These are phyloP conservation scores for Thecophora atra DNA, from an alignment of 2,888 invertebrate species.

Conservation along the genomic window DNA sequence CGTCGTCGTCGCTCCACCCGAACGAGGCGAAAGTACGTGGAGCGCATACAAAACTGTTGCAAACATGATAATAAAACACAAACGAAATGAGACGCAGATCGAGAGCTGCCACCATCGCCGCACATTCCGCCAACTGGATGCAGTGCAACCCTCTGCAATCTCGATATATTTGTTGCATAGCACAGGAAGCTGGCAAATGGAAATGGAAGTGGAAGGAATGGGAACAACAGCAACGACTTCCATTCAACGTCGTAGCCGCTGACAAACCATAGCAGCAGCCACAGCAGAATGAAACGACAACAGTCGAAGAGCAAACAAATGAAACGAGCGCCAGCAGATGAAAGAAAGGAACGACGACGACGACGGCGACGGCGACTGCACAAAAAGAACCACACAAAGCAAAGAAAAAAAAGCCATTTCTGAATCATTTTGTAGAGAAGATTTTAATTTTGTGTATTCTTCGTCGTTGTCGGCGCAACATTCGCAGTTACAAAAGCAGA, in stretches of 20 bases:
- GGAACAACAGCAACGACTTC: conserved; percentile 3
- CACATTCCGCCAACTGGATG: conserved; percentile 8
- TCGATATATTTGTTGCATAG: not conserved
- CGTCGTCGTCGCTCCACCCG: not conserved
- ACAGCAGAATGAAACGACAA: conserved; percentile 1
- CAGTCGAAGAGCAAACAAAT: conserved; percentile 28
- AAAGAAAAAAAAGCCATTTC: conserved; percentile 22
- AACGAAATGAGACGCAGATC: not conserved
- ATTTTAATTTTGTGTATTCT: conserved; percentile 32
- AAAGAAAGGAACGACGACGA: conserved; percentile 9
- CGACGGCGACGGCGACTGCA: not conserved
- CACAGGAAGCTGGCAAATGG: conserved; percentile 16
- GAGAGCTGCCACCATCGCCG: not conserved
- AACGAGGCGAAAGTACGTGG: conserved; percentile 16
- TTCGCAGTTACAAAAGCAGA: not conserved
- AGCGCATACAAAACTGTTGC: conserved; percentile 23
- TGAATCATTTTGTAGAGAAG: conserved; percentile 8
- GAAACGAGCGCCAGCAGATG: conserved; percentile 20
- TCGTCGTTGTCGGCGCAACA: conserved; percentile 14
- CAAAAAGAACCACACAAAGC: not conserved
- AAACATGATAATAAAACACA: conserved; percentile 21
- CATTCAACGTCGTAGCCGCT: conserved; percentile 16
- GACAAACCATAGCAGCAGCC: conserved; percentile 5
- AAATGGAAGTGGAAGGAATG: not conserved
- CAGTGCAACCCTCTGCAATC: not conserved